A percentile compares a stretch with the other conserved stretches of the same genome.
Evolutionary conservation across 2,888 invertebrate species (phyloP).

Genomic region (Ischnura elegans): DNA sequence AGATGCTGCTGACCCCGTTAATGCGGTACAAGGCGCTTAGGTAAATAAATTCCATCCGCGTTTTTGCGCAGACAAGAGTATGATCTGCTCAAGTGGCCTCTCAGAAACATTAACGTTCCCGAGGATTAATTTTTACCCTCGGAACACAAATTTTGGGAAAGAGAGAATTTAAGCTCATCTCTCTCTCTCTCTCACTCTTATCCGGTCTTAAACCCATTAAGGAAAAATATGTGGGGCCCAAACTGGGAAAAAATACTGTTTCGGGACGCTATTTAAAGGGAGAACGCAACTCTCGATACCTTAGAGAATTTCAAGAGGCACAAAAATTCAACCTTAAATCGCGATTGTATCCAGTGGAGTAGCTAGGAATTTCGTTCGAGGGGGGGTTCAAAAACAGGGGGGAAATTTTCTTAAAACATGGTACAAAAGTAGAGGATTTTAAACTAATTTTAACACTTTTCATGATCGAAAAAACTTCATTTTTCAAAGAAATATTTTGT

Average conservation of each 20-base stretch:
- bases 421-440: no score
- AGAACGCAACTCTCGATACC: not conserved
- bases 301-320: not conserved
- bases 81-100: not conserved
- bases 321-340: not conserved
- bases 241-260: not conserved
- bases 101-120: not conserved
- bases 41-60: not conserved
- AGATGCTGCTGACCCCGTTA: not conserved
- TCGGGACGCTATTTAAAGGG: not conserved
- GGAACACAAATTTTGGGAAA: not conserved
- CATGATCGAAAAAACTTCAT: no score
- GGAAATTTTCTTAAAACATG: no score
- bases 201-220: not conserved
- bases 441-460: no score
- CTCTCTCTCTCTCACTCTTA: not conserved
- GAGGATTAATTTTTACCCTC: conserved; percentile 10
- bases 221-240: not conserved
- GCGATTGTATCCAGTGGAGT: not conserved
- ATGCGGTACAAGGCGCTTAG: not conserved
- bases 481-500: no score
- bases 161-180: not conserved
- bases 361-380: no score
- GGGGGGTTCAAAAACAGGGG: no score
- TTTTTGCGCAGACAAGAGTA: not conserved